phyloP scores from a whole-genome alignment of 2,113 vertebrate genomes.

The Epinephelus lanceolatus region DNA sequence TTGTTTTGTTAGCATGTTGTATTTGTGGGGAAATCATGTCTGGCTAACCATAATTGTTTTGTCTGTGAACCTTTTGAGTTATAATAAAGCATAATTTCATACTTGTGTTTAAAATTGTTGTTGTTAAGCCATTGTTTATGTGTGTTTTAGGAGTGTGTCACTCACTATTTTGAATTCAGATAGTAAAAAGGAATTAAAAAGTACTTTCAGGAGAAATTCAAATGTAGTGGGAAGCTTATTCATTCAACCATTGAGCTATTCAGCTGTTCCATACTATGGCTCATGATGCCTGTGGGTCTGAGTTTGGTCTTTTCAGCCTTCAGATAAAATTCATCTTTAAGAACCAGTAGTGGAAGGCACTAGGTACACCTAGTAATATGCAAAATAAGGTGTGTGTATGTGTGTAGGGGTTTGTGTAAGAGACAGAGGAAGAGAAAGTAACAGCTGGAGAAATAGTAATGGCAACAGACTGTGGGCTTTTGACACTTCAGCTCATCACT shows the following conservation, averaged over 20 bases:
- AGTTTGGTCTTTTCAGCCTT: not conserved
- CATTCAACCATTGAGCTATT: not conserved
- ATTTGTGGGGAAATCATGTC: too few relatives aligned
- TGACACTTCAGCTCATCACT: conserved; percentile 76
- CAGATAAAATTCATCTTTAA: conserved; percentile 2
- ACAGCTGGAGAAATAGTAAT: conserved; percentile 46
- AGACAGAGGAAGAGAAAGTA: conserved; percentile 23
- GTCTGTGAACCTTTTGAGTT: too few relatives aligned
- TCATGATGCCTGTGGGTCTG: not conserved
- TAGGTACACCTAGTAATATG: conserved; percentile 2
- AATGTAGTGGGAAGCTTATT: not conserved
- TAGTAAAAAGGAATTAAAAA: not conserved
- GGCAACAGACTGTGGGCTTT: conserved; percentile 55
- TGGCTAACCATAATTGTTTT: too few relatives aligned
- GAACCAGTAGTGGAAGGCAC: conserved; percentile 1
- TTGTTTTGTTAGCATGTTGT: too few relatives aligned
- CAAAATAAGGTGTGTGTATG: conserved; percentile 2
- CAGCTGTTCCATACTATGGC: not conserved
- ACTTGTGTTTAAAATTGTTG: too few relatives aligned
- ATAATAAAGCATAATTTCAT: too few relatives aligned
- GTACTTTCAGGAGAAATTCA: not conserved
- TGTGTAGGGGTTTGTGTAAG: not conserved
- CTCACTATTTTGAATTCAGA: not conserved
- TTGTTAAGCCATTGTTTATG: too few relatives aligned
- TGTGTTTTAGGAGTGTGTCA: too few relatives aligned